Base-by-base conservation (phyloP, 2,113 vertebrate genomes). In the Heterochromis multidens region DNA sequence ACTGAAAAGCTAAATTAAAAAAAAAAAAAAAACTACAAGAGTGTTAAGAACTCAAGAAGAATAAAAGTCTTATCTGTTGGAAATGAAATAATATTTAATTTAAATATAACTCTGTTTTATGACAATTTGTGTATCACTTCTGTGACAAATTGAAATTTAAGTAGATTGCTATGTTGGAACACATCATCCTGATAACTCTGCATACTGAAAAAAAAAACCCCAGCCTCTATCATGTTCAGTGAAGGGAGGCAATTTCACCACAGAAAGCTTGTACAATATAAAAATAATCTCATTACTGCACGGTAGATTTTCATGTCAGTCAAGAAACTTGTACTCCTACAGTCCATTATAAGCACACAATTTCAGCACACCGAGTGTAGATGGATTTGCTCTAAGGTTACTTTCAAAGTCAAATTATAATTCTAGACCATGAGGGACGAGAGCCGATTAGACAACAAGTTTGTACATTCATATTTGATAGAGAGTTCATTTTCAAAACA, bases 261-360 rank as follows among this genome's bases (percentile, higher is more conserved):
- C 82, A 74, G 72, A 40, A 91, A 85, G 59, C 16, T 46, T 85
- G 31, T 60, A 40, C 56, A 78, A 37, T 83, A 25, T 72, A 56
- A 52, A 86, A 83, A 82, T 81, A 91, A 89, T 89, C 59, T 85
- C 77, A 78, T 80, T 78, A 85, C 60, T 82, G 87, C 76, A 67
- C 16, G 1, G 59, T 27, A 54, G 56, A 80, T 82, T 76, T 82
- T 77, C 35, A 37, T 62, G 79, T 82, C 83, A 80, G 25, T 87
- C 85, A 77, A 60, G 77, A 77, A 88, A 84, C 56, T 65, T 86
- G 27, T 79, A 46, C 62, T n/a, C 72, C 13, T 35, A 21, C 35
- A 83, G 19, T 74, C 77, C 6, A 57, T 56, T 63, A 40, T 60
- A 49, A 46, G 61, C 52, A 31, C 19, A 63, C 19, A 67, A 29